Conservation (phyloP, 2,113 vertebrate species). For the Callorhinus ursinus region DNA sequence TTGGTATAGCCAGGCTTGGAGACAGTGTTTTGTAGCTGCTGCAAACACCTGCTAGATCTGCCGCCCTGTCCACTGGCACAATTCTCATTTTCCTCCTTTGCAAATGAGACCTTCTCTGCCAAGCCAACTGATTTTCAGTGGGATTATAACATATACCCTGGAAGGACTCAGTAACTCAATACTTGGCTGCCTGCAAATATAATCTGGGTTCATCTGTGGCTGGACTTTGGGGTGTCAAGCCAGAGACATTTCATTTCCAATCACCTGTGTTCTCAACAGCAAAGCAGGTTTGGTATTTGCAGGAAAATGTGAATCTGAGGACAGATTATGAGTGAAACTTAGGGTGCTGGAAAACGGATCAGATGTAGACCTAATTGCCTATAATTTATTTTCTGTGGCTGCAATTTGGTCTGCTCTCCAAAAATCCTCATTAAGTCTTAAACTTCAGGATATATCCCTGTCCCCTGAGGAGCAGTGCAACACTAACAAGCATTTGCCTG, state of each 20-base stretch:
- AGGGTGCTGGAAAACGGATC: constrained; percentile 59
- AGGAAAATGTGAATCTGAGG: constrained; percentile 41
- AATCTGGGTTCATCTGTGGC: constrained; percentile 65
- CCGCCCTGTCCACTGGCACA: constrained; percentile 29
- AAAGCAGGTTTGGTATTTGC: constrained; percentile 34
- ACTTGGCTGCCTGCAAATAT: constrained; percentile 61
- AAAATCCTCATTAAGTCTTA: constrained; percentile 68
- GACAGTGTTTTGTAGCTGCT: background rate
- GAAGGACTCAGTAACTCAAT: constrained; percentile 65
- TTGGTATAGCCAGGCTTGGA: background rate
- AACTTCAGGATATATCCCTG: background rate
- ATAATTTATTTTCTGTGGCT: constrained; percentile 61
- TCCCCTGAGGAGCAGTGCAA: background rate
- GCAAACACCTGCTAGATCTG: constrained; percentile 62
- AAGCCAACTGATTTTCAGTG: constrained; percentile 69
- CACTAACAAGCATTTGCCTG: constrained; percentile 56
- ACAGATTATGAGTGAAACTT: constrained; percentile 45
- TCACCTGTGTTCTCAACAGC: constrained; percentile 26
- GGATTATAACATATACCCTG: constrained; percentile 55
- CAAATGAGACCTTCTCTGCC: constrained; percentile 66
- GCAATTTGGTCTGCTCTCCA: constrained; percentile 55
- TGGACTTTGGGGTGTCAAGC: constrained; percentile 47
- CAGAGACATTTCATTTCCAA: constrained; percentile 60
- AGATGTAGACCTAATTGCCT: constrained; percentile 56
- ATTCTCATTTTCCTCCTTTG: constrained; percentile 65